Evolutionary conservation across 2,888 invertebrate species (phyloP), one percentile per base, ranked within the genome.

Genomic region (Acleris laterana): DNA sequence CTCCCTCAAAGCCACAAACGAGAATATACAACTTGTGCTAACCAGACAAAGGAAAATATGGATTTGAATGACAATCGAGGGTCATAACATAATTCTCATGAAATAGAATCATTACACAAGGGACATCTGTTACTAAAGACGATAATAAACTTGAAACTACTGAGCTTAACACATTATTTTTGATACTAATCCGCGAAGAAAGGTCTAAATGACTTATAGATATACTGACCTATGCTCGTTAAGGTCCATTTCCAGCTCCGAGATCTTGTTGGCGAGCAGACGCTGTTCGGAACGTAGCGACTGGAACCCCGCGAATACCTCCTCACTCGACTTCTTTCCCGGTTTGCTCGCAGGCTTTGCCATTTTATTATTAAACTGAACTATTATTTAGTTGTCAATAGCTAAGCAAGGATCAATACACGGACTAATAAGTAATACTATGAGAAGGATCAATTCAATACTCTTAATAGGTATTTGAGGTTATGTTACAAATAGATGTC

Each of bases 161-260:
- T 5, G 11, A 25, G 22, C 6, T 59, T 19, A 1, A 3, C 2
- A 1, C 48, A 3, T 3, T 5, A 1, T 49, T 42, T 1, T 53
- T 9, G n/a, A n/a, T 25, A 19, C 4, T 9, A 53, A 1, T 1
- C 2, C 25, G 25, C 22, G 25, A 20, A 68, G 53, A 17, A 7
- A 6, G 42, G 44, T 49, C 13, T n/a, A 9, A 17, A 28, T 38
- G 13, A 13, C 13, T 2, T 4, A 1, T 16, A 1, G 13, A 5
- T 5, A 3, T 17, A 86, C 93, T 93, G 93, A 99, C 99, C 97
- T 98, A 94, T 99, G 99, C 91, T 99, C 99, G 85, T 97, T 98
- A 70, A 97, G 94, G 88, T 99, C 99, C 94, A 96, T 95, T 93
- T 99, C 98, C 77, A 99, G 93, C 91, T 99, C 98, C 1, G 97